Conservation (phyloP, 2,113 vertebrate genomes). For the Gila orcuttii region DNA sequence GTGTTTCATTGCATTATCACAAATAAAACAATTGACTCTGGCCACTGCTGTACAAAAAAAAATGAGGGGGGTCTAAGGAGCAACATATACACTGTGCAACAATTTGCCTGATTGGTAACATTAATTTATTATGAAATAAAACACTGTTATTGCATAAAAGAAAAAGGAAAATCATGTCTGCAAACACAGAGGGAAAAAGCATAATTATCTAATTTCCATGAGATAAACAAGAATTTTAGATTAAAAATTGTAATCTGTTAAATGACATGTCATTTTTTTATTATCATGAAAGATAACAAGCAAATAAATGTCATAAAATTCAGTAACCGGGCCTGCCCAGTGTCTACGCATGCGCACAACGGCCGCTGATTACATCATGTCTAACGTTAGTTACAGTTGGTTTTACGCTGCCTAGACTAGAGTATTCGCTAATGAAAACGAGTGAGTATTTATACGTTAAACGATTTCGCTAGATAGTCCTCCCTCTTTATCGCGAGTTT, state of each 20-base stretch:
- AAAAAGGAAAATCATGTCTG: neutral
- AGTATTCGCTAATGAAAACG: neutral
- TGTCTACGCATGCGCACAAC: conserved; percentile 10
- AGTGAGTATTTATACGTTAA: neutral
- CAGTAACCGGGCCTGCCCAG: neutral
- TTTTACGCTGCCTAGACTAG: neutral
- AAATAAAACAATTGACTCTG: no score
- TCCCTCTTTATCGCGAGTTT: neutral
- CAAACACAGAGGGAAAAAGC: neutral
- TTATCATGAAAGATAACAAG: no score
- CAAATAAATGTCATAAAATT: neutral
- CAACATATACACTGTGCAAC: neutral
- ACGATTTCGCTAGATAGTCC: neutral
- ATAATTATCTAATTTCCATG: no score
- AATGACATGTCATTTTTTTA: neutral
- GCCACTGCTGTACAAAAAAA: no score
- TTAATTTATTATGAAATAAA: neutral
- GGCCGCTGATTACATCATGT: conserved; percentile 36
- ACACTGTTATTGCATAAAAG: neutral
- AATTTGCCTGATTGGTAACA: neutral
- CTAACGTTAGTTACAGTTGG: conserved; percentile 27
- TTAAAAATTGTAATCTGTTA: neutral
- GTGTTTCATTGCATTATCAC: no score
- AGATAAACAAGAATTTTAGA: no score
- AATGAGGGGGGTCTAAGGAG: no score